These are phyloP conservation scores for Macrophya alboannulata DNA, from an alignment of 2,888 invertebrate species.

Conservation along the genomic window DNA sequence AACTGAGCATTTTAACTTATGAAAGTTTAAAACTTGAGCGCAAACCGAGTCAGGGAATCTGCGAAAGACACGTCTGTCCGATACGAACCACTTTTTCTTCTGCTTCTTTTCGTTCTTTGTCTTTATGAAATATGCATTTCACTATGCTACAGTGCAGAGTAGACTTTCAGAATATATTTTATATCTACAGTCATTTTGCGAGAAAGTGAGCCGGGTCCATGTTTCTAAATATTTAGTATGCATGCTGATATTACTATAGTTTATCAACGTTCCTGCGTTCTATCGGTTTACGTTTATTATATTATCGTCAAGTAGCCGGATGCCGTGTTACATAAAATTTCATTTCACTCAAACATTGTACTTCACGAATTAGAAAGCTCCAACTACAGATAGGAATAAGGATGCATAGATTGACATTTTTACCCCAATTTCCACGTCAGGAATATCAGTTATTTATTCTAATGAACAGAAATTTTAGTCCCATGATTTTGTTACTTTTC, in stretches of 20 bases:
- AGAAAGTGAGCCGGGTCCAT: slow-evolving; percentile 17
- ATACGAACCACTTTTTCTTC: slow-evolving; percentile 43
- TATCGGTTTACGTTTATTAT: not conserved
- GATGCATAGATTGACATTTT: not conserved
- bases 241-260: slow-evolving; percentile 38
- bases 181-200: slow-evolving; percentile 36
- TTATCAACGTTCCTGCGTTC: slow-evolving; percentile 21
- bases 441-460: not conserved
- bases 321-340: not conserved
- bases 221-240: slow-evolving; percentile 37
- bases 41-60: not conserved
- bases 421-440: not conserved
- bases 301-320: not conserved
- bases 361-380: not conserved
- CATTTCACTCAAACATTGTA: not conserved
- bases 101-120: slow-evolving; percentile 20
- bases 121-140: slow-evolving; percentile 50
- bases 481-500: not conserved
- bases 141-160: slow-evolving; percentile 35
- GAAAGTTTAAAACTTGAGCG: not conserved
- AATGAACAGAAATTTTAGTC: not conserved
- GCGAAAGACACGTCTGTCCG: slow-evolving; percentile 16
- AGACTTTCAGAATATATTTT: slow-evolving; percentile 33
- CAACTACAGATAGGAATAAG: not conserved
- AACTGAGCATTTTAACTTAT: not conserved